Base-by-base conservation (phyloP, 2,888 invertebrate species). In the Platerodrilus igneus region DNA sequence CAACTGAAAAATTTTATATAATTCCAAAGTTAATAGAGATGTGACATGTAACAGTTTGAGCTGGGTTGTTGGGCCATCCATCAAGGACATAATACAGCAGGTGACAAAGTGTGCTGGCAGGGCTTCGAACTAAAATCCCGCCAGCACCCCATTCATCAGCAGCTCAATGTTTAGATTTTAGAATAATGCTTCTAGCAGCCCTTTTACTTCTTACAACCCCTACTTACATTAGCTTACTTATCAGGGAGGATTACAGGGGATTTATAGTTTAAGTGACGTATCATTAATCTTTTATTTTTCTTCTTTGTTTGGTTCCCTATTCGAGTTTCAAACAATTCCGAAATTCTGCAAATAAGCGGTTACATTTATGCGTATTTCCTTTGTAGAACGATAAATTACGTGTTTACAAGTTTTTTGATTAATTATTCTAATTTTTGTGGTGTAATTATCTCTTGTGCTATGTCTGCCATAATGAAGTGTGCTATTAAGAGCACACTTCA, bases 91-190 rank as follows among this genome's bases (percentile, higher is more conserved):
- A 61, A 63, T 62, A 62, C 59, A 56, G 52, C 55, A 60, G 60
- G 63, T 63, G 63, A 63, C 63, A 63, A 64, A 64, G 63, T 63
- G 63, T 60, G 60, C 60, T 61, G 60, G 60, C 59, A 53, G 55
- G 59, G 59, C 58, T 61, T 59, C 59, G 50, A 49, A 55, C 50
- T 55, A 54, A 58, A 56, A 58, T 59, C 59, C 49, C 52, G 56
- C 56, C 59, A 55, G 55, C 57, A 52, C 58, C 51, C 57, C 60
- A 64, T 64, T 63, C 64, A 64, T 62, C 62, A 62, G 53, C 51
- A 54, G 58, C 60, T 59, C 60, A 57, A 59, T 59, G 59, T 57
- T 57, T 57, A n/a, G n/a, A n/a, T n/a, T n/a, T n/a, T n/a, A 58
- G 57, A 56, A 49, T 53, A 53, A 56, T 54, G 55, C 53, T 55